These are phyloP conservation scores for Sesia apiformis DNA, from an alignment of 2,888 invertebrate genomes.

Conservation along the genomic window DNA sequence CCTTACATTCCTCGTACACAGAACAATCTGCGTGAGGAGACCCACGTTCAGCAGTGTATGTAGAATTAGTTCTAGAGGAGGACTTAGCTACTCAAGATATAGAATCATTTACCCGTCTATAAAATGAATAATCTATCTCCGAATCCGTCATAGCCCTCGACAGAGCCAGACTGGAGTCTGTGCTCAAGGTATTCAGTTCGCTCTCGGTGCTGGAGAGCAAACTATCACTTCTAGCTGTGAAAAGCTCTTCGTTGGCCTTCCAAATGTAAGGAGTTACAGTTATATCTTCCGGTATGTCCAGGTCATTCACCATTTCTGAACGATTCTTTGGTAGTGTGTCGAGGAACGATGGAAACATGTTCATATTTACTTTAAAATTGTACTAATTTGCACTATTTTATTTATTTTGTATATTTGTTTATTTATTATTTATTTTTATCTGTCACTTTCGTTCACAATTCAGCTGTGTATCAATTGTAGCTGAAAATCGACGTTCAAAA, in stretches of 20 bases:
- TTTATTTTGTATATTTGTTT: no score
- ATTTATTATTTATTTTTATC: no score
- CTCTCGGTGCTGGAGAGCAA: conserved; percentile 22
- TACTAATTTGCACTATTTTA: not conserved
- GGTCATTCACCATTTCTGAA: conserved; percentile 42
- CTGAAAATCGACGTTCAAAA: no score
- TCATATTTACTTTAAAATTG: conserved; percentile 20
- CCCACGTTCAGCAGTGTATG: not conserved
- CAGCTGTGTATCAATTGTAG: no score
- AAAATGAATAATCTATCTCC: conserved; percentile 51
- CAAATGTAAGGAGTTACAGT: conserved; percentile 38
- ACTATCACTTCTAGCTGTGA: conserved; percentile 29
- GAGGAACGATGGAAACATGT: conserved; percentile 43
- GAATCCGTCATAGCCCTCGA: conserved; percentile 62
- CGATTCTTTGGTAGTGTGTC: conserved; percentile 47
- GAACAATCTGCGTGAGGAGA: no score
- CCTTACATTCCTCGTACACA: no score
- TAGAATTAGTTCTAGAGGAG: not conserved
- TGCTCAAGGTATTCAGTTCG: conserved; percentile 28
- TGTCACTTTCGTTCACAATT: no score
- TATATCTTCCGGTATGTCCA: conserved; percentile 46
- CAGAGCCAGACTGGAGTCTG: conserved; percentile 45
- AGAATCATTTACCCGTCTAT: conserved; percentile 34
- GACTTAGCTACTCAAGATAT: not conserved
- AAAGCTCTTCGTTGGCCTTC: conserved; percentile 30